These are phyloP conservation scores for Candoia aspera DNA, from an alignment of 2,113 vertebrate species.

Conservation along the genomic window DNA sequence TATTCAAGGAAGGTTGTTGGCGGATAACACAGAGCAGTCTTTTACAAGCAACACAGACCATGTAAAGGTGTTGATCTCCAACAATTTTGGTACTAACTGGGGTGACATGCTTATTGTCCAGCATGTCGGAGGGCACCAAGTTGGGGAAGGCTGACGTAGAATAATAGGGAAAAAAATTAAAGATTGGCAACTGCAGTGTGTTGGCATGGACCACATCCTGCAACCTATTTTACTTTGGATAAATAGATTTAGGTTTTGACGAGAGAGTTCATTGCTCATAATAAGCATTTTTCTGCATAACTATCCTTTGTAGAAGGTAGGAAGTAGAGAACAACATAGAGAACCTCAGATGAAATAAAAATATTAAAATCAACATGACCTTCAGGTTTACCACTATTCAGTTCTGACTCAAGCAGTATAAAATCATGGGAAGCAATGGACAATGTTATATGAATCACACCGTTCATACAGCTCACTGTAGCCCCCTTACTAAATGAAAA, in stretches of 20 bases:
- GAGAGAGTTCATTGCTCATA: constrained; percentile 1
- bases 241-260: background rate
- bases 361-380: constrained; percentile 50
- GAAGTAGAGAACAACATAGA: constrained; percentile 32
- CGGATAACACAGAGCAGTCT: background rate
- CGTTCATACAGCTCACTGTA: constrained; percentile 35
- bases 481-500: constrained; percentile 16
- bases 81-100: background rate
- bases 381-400: constrained; percentile 47
- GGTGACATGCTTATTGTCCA: background rate
- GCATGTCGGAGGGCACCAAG: background rate
- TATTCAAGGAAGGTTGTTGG: background rate
- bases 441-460: constrained; percentile 23
- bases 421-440: constrained; percentile 31
- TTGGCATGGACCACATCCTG: background rate
- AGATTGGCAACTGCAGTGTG: background rate
- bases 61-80: background rate
- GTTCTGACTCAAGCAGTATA: constrained; percentile 37
- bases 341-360: constrained; percentile 49
- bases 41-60: background rate
- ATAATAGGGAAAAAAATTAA: background rate
- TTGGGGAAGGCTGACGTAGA: background rate
- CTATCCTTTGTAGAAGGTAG: constrained; percentile 20
- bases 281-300: constrained; percentile 41
- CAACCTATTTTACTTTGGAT: background rate